Evolutionary conservation across 2,797 vertebrate genomes (phyloP), one percentile per base, ranked within the genome.

Genomic region (Nothura maculosa): DNA sequence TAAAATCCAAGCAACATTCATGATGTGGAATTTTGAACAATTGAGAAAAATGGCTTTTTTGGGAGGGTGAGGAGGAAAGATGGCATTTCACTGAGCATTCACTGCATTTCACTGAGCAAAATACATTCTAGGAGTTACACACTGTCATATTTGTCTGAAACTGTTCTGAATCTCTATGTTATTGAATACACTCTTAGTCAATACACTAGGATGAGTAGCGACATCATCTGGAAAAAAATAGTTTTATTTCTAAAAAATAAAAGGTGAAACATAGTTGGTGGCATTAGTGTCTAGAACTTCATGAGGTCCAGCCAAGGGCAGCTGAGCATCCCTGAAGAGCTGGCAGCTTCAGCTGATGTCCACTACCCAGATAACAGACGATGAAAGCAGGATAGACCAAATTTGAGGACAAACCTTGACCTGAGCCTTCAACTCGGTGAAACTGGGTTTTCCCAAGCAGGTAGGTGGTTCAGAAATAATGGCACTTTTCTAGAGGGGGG

Each of bases 301-400:
- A 42, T 70, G 18, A 90, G 47, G 20, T 14, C 36, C 19, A 52
- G 52, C 40, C 45, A 86, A 69, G 15, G 72, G 6, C 21, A 68
- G 21, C 14, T 20, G 18, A 72, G 18, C 38, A 60, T 55, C 50
- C 32, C 42, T 67, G 62, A 78, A 69, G n/a, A 86, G 34, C 8
- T 76, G 50, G 20, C 6, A 58, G 18, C n/a, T 69, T 58, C 60
- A 81, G 50, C 45, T 58, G 50, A 54, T 36, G 66, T 57, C 54
- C 86, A 0, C 36, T n/a, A 34, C 19, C 15, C 6, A 55, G 19
- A 17, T 25, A 42, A 24, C 8, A 75, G 73, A 21, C 24, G n/a
- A 58, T 40, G 6, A 77, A 77, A 0, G 2, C 19, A n/a, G 70
- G 83, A 57, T 0, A 52, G 32, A 57, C 1, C 5, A 7, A n/a